phyloP scores from a whole-genome alignment of 2,113 vertebrate species.

The Poeciliopsis retropinna region DNA sequence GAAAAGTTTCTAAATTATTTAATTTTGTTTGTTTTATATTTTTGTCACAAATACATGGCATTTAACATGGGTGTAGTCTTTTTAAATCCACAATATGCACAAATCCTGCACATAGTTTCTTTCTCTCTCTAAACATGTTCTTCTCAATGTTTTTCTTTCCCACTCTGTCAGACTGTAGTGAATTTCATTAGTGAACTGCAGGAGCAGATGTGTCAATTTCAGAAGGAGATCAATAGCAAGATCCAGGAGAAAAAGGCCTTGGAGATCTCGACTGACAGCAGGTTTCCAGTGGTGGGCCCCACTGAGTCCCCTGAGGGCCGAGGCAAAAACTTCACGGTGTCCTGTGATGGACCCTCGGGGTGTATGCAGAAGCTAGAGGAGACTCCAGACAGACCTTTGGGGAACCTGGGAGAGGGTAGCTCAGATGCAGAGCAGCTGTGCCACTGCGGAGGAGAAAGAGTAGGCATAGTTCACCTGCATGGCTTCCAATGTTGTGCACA shows the following conservation, averaged over 20 bases:
- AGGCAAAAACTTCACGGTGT: conserved; percentile 34
- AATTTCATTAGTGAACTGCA: conserved; percentile 98
- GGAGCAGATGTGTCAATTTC: conserved; percentile 97
- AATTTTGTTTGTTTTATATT: background rate
- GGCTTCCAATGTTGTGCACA: conserved; percentile 44
- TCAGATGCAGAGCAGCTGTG: conserved; percentile 80
- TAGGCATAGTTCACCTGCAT: conserved; percentile 84
- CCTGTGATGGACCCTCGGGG: conserved; percentile 59
- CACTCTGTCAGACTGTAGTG: conserved; percentile 88
- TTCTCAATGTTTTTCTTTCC: conserved; percentile 43
- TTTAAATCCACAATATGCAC: background rate
- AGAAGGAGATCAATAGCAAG: conserved; percentile 94
- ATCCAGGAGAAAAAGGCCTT: conserved; percentile 90
- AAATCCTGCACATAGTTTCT: conserved; percentile 6
- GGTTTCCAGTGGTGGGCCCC: conserved; percentile 49
- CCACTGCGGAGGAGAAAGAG: conserved; percentile 83
- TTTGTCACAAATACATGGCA: background rate
- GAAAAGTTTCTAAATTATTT: too few species aligned
- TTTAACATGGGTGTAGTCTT: background rate
- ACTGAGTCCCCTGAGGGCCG: conserved; percentile 36
- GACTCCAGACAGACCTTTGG: conserved; percentile 37
- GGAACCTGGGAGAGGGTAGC: conserved; percentile 58
- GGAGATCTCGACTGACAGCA: conserved; percentile 74
- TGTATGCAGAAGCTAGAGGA: conserved; percentile 52
- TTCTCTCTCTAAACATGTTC: conserved; percentile 43